Conservation (phyloP, 2,888 invertebrate genomes). For the Noctuana brunneofusca region DNA sequence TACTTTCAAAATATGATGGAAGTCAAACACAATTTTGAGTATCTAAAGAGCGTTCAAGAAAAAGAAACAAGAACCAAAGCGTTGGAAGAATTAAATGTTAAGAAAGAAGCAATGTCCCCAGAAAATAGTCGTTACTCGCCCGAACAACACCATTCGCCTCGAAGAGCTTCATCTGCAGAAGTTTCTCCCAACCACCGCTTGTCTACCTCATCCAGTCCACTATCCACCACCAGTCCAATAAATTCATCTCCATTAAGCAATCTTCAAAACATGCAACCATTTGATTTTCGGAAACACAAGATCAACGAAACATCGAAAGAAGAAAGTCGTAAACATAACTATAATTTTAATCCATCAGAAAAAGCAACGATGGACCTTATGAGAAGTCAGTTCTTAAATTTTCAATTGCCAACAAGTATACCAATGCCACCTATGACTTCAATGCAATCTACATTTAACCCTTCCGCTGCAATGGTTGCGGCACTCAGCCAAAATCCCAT, state of each 20-base stretch:
- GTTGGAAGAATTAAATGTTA: conserved; percentile 52
- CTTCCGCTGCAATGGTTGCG: conserved; percentile 86
- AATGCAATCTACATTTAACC: conserved; percentile 80
- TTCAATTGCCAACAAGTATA: conserved; percentile 82
- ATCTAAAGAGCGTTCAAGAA: conserved; percentile 70
- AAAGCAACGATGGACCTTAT: conserved; percentile 83
- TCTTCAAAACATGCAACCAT: conserved; percentile 97
- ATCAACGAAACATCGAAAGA: conserved; percentile 66
- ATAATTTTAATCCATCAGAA: conserved; percentile 59
- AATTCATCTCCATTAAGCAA: conserved; percentile 92
- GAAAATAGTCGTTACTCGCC: conserved; percentile 59
- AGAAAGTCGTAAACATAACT: conserved; percentile 76
- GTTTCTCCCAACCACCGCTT: conserved; percentile 68
- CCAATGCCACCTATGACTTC: conserved; percentile 83
- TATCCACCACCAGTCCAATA: conserved; percentile 82
- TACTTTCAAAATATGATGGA: conserved; percentile 77
- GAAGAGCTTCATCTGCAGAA: conserved; percentile 65
- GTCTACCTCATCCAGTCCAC: conserved; percentile 77
- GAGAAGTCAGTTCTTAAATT: conserved; percentile 85
- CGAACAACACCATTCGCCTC: conserved; percentile 56
- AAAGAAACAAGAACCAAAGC: conserved; percentile 53
- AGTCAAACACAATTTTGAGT: conserved; percentile 70
- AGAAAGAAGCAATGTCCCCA: conserved; percentile 55
- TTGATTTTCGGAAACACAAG: conserved; percentile 91
- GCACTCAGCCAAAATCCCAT: conserved; percentile 83